These are phyloP conservation scores for Pipistrellus nathusii DNA, from an alignment of 2,797 vertebrate genomes.

Conservation along the genomic window DNA sequence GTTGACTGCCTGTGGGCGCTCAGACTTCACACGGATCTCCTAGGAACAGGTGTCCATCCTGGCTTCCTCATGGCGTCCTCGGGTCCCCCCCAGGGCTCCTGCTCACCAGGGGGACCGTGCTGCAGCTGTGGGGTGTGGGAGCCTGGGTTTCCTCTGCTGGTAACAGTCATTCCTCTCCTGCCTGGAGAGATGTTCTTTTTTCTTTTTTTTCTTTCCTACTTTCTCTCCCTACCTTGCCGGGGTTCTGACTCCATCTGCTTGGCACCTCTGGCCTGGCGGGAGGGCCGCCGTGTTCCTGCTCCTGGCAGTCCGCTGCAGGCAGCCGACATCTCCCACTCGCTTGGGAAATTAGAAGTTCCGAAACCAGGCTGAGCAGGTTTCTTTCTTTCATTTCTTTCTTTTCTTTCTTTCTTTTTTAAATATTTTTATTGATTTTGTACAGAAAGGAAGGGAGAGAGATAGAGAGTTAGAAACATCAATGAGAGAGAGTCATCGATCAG, in stretches of 20 bases:
- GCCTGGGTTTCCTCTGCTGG: neutral
- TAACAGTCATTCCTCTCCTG: neutral
- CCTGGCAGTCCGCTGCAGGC: neutral
- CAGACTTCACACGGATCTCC: neutral
- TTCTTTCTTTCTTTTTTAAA: too few relatives aligned
- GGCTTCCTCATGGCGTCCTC: neutral
- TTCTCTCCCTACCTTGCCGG: neutral
- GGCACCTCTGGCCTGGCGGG: neutral
- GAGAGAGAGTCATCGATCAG: too few relatives aligned
- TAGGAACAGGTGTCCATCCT: neutral
- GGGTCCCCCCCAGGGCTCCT: neutral
- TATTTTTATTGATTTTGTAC: too few relatives aligned
- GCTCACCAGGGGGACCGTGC: fast-evolving
- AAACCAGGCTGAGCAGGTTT: neutral
- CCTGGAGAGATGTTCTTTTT: neutral
- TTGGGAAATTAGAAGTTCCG: neutral
- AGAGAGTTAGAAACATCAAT: too few relatives aligned
- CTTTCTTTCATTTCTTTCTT: neutral
- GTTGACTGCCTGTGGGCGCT: neutral
- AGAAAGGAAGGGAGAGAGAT: too few relatives aligned
- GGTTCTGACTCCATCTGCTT: neutral
- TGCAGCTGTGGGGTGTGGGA: fast-evolving
- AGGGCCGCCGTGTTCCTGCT: neutral
- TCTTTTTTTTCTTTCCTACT: neutral
- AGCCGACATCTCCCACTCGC: too few relatives aligned